Conservation (phyloP, 2,888 invertebrate species). For the Parapristionchus giblindavisi region DNA sequence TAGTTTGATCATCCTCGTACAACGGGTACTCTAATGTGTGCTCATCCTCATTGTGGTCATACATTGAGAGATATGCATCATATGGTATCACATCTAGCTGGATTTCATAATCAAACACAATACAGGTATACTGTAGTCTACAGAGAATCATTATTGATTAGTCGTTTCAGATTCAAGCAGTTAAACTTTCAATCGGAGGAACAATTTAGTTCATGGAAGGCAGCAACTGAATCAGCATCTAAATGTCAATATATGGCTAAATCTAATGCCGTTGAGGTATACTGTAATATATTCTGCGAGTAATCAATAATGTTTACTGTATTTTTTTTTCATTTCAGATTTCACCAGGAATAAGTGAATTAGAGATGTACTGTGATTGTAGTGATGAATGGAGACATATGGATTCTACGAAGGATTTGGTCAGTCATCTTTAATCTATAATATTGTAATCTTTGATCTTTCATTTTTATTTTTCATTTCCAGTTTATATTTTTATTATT, state of each 20-base stretch:
- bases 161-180: slow-evolving; percentile 17
- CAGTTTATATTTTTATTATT: too few species aligned
- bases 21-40: slow-evolving; percentile 6
- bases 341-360: slow-evolving; percentile 10
- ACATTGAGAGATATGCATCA: slow-evolving; percentile 3
- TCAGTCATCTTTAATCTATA: background rate
- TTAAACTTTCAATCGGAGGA: slow-evolving; percentile 11
- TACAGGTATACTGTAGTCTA: slow-evolving; percentile 24
- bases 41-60: slow-evolving; percentile 21
- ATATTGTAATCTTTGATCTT: too few species aligned
- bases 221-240: background rate
- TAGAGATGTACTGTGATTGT: slow-evolving; percentile 33
- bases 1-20: background rate
- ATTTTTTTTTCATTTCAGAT: background rate
- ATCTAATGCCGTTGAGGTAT: slow-evolving; percentile 12
- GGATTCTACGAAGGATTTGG: background rate
- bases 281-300: background rate
- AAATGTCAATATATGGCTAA: slow-evolving; percentile 15
- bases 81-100: slow-evolving; percentile 27
- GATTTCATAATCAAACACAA: slow-evolving; percentile 25
- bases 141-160: background rate
- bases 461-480: too few species aligned
- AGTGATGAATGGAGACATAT: slow-evolving; percentile 24
- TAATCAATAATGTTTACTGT: too few species aligned
- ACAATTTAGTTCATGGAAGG: slow-evolving; percentile 21